phyloP scores from a whole-genome alignment of 2,888 invertebrate species.

The Brenthis ino region DNA sequence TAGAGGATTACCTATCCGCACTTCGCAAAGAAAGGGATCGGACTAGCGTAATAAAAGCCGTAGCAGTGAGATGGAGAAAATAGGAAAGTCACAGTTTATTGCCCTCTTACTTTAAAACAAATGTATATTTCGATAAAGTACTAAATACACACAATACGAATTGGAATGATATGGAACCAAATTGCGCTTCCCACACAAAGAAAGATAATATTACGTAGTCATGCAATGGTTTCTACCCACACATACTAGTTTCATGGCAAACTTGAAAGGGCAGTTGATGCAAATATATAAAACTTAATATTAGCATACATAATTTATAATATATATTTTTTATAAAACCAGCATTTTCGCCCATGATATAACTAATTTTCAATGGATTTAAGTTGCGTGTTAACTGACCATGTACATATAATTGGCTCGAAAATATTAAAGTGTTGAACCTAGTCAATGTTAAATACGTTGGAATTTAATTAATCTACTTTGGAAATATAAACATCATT shows the following conservation, averaged over 20 bases:
- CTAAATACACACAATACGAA: constrained; percentile 23
- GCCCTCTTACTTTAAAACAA: constrained; percentile 19
- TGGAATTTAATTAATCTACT: too few species aligned
- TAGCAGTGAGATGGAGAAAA: constrained; percentile 36
- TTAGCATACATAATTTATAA: too few species aligned
- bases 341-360: too few species aligned
- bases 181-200: constrained; percentile 42
- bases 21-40: constrained; percentile 39
- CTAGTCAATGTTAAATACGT: too few species aligned
- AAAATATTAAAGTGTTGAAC: too few species aligned
- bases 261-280: constrained; percentile 35
- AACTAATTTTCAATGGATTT: too few species aligned
- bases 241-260: constrained; percentile 32
- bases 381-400: too few species aligned
- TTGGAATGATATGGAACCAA: constrained; percentile 34
- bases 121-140: neutral
- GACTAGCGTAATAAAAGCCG: constrained; percentile 37
- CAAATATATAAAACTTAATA: neutral
- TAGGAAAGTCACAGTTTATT: constrained; percentile 38
- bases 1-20: constrained; percentile 48
- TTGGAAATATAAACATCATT: too few species aligned
- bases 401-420: too few species aligned
- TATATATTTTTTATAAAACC: too few species aligned
- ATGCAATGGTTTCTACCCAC: constrained; percentile 42
- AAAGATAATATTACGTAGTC: constrained; percentile 36